Evolutionary conservation across 2,797 vertebrate species (phyloP), one percentile per base, ranked within the genome.

Genomic region (Peromyscus attwateri): DNA sequence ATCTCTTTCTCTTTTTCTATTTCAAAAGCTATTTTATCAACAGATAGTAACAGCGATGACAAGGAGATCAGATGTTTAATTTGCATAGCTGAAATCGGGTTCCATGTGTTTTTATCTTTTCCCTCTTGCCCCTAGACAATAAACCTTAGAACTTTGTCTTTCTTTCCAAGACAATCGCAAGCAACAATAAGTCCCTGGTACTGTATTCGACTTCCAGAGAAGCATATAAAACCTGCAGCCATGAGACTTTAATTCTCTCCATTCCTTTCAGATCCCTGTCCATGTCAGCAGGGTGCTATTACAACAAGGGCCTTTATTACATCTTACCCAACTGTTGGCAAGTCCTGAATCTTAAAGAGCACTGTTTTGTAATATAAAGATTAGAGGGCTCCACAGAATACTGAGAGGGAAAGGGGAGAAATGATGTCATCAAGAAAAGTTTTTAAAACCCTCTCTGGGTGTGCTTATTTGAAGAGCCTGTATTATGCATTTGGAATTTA

Each of bases 251-350:
- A 96, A 97, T 98, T 98, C 95, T 96, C 94, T 94, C 91, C 75
- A 6, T 92, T 98, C 96, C 97, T 97, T 98, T 98, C 87, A 97
- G 96, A 98, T 98, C 97, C 96, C 92, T 91, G 95, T 88, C 91
- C 64, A 46, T 98, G 98, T 98, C 98, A 98, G 98, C 94, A 0
- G 98, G 98, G 97, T 97, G 79, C 97, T 91, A 77, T 97, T 97
- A 98, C 96, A 97, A 98, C 97, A 98, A 97, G 97, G 98, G 97
- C 96, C 98, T 97, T 98, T 98, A 96, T 98, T 98, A 96, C 97
- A 97, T 98, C 97, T 98, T 97, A 98, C 95, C 98, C 98, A 98
- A 96, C 97, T 90, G 97, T 97, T 98, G 98, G 97, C 98, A 98
- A 98, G 97, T 97, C 97, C 98, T 98, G 98, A 98, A 76, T 97